These are phyloP conservation scores for Psophia crepitans DNA, from an alignment of 2,113 vertebrate species.

Conservation along the genomic window DNA sequence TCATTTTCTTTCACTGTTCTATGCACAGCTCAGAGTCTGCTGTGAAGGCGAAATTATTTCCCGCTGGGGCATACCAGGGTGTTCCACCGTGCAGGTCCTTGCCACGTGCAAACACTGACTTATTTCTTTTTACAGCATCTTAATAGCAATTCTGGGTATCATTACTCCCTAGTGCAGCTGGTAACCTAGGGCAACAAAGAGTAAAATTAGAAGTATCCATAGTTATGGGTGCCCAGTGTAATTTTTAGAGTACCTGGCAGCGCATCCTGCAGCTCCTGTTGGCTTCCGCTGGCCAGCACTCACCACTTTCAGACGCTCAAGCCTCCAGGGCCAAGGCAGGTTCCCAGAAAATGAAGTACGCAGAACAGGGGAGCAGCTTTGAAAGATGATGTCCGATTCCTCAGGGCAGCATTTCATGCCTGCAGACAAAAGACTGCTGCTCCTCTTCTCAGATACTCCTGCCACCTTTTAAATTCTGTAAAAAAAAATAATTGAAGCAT, in stretches of 20 bases:
- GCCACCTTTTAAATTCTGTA: neutral
- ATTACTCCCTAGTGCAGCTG: neutral
- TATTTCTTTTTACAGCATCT: neutral
- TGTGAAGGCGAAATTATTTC: constrained; percentile 7
- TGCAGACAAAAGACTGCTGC: neutral
- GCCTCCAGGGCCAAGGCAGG: neutral
- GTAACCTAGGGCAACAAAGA: neutral
- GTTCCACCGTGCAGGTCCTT: neutral
- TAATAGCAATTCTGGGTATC: neutral
- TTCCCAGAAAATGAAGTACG: neutral
- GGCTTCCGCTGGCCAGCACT: neutral
- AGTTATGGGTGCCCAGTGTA: neutral
- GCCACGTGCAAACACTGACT: neutral
- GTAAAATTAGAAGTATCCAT: neutral
- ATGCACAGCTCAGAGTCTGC: neutral
- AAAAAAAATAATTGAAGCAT: neutral
- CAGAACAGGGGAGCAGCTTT: neutral
- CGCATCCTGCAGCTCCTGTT: neutral
- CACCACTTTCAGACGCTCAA: neutral
- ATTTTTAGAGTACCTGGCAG: neutral
- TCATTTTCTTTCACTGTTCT: constrained; percentile 6
- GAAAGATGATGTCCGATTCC: neutral
- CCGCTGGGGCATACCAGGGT: neutral
- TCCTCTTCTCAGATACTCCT: neutral
- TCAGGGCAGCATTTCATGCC: neutral